Base-by-base conservation (phyloP, 2,113 vertebrate species). In the Caloenas nicobarica region DNA sequence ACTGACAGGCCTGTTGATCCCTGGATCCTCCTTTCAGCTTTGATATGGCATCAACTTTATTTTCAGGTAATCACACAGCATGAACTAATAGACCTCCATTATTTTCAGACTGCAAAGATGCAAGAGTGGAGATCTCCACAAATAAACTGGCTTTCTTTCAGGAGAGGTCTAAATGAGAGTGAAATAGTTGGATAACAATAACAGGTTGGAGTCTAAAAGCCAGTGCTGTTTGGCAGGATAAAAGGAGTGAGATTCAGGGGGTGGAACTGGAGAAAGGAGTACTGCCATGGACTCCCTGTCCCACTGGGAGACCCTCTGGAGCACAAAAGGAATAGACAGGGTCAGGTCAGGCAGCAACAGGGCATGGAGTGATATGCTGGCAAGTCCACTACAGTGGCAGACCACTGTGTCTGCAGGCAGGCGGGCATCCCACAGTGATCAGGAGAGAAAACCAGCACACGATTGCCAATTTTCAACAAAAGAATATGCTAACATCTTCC, bases 221-320 rank as follows among this genome's bases (percentile, higher is more conserved):
- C 6, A 6, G 11, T 5, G 16, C 5, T 71, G 21, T 78, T 64
- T 72, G 51, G 5, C 34, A 77, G 50, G 23, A 62, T 68, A 58
- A 81, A 72, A 60, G 29, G 8, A 24, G 9, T 29, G 1, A 4
- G 23, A 65, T 73, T 91, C 16, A 48, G 51, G 4, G 4, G 8
- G 2, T 11, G 7, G 11, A 71, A 33, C 6, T 25, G n/a, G 17
- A 82, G 51, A 86, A 33, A 57, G 23, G 1, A 42, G 0, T 44
- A 73, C 7, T 6, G 2, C 9, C 0, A 0, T 24, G 13, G 36
- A 28, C 6, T 40, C 26, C 25, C 11, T 34, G 16, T 40, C 36
- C 38, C 16, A 23, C 11, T 53, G 50, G 10, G 11, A 77, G 12
- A 53, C 6, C 17, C 33, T 61, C 29, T 68, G 38, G 23, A 73